Conservation (phyloP, 2,888 invertebrate species). For the Brassicogethes aeneus region DNA sequence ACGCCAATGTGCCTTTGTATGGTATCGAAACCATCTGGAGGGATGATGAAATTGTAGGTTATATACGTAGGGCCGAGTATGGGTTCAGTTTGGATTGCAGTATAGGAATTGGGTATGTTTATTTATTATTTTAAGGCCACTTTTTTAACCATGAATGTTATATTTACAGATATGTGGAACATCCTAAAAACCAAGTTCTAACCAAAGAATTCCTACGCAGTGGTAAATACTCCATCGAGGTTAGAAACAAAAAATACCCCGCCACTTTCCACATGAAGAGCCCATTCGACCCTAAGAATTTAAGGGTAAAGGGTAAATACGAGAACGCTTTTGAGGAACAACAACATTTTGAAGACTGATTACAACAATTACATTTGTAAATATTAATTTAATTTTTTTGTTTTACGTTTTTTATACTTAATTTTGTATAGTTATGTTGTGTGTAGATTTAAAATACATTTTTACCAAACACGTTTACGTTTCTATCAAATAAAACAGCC, state of each 20-base stretch:
- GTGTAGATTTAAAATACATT: too few species aligned
- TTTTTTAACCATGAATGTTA: background rate
- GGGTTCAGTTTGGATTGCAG: slow-evolving; percentile 52
- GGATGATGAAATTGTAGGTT: slow-evolving; percentile 67
- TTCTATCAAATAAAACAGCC: too few species aligned
- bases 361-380: too few species aligned
- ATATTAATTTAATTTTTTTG: slow-evolving; percentile 7
- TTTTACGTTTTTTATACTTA: slow-evolving; percentile 5
- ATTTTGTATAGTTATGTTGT: too few species aligned
- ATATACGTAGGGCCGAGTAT: slow-evolving; percentile 73
- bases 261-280: slow-evolving; percentile 63
- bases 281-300: slow-evolving; percentile 75
- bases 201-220: slow-evolving; percentile 57
- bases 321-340: slow-evolving; percentile 40
- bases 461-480: too few species aligned
- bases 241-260: slow-evolving; percentile 63
- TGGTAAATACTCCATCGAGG: slow-evolving; percentile 73
- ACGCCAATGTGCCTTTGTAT: slow-evolving; percentile 67
- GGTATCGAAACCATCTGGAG: slow-evolving; percentile 80
- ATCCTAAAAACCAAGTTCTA: slow-evolving; percentile 50
- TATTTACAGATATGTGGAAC: slow-evolving; percentile 44
- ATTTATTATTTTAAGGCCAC: background rate
- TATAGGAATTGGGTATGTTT: slow-evolving; percentile 52
- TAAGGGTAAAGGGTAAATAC: slow-evolving; percentile 63
- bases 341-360: slow-evolving; percentile 40